Conservation (phyloP, 2,113 vertebrate species). For the Calidris pygmaea region DNA sequence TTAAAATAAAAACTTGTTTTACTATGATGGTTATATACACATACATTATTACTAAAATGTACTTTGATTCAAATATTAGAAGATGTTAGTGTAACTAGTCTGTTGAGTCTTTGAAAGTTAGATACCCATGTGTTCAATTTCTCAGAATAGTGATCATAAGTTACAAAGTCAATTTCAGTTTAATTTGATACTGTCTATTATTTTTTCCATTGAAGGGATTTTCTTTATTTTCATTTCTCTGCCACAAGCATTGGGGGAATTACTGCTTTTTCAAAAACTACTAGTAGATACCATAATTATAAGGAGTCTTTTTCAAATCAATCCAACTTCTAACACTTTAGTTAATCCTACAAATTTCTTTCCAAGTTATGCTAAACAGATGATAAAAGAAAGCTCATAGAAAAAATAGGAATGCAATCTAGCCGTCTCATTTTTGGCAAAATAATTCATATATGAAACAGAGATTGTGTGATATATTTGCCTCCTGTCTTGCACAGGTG, state of each 20-base stretch:
- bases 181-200: neutral
- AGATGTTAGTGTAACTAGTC: neutral
- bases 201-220: neutral
- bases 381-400: neutral
- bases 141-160: neutral
- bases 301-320: neutral
- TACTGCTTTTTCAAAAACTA: neutral
- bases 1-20: neutral
- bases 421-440: neutral
- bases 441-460: neutral
- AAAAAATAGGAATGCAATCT: neutral
- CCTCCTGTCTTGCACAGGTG: neutral
- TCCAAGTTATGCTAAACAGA: neutral
- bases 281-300: neutral
- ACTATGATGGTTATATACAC: neutral
- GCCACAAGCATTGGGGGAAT: neutral
- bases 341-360: neutral
- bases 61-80: neutral
- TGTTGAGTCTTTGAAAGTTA: neutral
- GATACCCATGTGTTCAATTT: neutral
- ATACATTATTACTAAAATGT: neutral
- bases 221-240: slow-evolving; percentile 12
- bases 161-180: neutral
- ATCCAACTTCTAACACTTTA: neutral
- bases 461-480: neutral